Evolutionary conservation across 2,888 invertebrate genomes (phyloP).

Genomic region (Ichneumoninae sp.): DNA sequence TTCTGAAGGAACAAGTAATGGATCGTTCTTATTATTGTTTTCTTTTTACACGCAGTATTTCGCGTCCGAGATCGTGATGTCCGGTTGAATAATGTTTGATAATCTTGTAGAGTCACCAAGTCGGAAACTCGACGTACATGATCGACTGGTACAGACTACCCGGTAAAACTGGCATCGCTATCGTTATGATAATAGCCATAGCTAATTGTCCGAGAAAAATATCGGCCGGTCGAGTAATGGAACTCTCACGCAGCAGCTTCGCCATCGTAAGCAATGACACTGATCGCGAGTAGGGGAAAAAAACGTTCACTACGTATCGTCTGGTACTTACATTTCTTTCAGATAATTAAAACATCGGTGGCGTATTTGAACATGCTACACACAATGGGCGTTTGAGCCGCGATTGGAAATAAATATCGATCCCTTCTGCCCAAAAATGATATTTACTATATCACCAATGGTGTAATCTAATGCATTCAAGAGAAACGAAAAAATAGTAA

Average conservation of each 20-base stretch:
- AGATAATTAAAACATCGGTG: conserved; percentile 63
- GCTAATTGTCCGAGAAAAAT: conserved; percentile 58
- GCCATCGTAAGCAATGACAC: conserved; percentile 59
- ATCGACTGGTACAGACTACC: no score
- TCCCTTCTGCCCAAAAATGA: no score
- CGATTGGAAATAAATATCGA: background rate
- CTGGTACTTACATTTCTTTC: background rate
- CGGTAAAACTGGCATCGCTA: conserved; percentile 32
- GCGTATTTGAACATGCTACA: conserved; percentile 72
- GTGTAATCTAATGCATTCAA: background rate
- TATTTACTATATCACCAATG: background rate
- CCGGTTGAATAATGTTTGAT: background rate
- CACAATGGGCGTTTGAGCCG: conserved; percentile 39
- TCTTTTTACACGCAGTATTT: background rate
- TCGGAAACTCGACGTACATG: conserved; percentile 42
- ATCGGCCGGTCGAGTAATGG: conserved; percentile 68
- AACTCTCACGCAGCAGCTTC: conserved; percentile 63
- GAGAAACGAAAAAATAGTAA: background rate
- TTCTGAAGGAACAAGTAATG: conserved; percentile 56
- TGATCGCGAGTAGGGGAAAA: background rate
- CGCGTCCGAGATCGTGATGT: no score
- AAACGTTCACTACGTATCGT: background rate
- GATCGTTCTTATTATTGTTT: background rate
- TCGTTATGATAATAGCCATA: conserved; percentile 64
- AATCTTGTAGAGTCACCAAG: conserved; percentile 52